Evolutionary conservation across 1,140 invertebrate species (phyloP).

Genomic region (Calephelis nemesis): DNA sequence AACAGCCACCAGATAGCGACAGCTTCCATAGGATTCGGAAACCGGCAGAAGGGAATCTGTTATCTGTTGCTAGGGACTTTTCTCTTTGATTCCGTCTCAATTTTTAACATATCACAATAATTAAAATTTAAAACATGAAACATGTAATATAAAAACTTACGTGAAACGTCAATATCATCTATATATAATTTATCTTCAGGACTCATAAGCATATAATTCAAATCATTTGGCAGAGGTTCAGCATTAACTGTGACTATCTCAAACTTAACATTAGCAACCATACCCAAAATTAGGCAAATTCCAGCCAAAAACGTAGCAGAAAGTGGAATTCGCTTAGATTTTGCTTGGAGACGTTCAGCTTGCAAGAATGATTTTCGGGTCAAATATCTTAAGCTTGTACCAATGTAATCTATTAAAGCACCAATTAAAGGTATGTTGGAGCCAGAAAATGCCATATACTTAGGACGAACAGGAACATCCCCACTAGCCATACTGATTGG

Average conservation of each 20-base stretch:
- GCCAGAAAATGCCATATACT: conserved; percentile 53
- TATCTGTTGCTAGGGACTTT: too few species aligned
- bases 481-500: background rate
- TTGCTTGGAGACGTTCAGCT: conserved; percentile 45
- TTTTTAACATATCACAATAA: too few species aligned
- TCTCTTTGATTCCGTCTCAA: too few species aligned
- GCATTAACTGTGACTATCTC: conserved; percentile 58
- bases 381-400: conserved; percentile 52
- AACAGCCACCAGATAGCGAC: too few species aligned
- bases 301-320: conserved; percentile 51
- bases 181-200: conserved; percentile 61
- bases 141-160: conserved; percentile 42
- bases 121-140: too few species aligned
- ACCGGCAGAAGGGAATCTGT: too few species aligned
- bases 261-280: conserved; percentile 60
- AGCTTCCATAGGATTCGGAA: too few species aligned
- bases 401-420: conserved; percentile 57
- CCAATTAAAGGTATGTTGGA: conserved; percentile 54
- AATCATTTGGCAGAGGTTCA: conserved; percentile 50
- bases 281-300: conserved; percentile 51
- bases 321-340: conserved; percentile 37
- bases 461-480: conserved; percentile 16
- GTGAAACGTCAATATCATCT: conserved; percentile 61
- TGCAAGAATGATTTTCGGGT: conserved; percentile 40
- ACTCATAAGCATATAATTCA: conserved; percentile 65